Base-by-base conservation (phyloP, 2,113 vertebrate species). In the Martes martes region DNA sequence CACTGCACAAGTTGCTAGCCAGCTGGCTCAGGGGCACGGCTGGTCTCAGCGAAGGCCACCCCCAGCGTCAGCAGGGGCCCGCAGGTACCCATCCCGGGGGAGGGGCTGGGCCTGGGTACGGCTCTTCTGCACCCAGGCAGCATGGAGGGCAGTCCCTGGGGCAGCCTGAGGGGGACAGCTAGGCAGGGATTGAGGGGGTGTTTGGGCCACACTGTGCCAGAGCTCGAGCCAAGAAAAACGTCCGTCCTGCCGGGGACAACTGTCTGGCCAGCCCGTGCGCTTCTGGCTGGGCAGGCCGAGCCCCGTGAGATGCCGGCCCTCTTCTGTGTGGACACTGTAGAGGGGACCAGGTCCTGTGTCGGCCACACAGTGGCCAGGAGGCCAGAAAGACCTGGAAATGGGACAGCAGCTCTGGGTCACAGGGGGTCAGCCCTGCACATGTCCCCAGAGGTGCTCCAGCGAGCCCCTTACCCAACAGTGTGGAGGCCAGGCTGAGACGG, bases 201-300 rank as follows among this genome's bases (percentile, higher is more conserved):
- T 45, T 4, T 28, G 39, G 80, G 61, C 39, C 45, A 8, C 11
- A 1, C 2, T 1, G 8, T 1, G 16, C 28, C n/a, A 2, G 28
- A 2, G 14, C 5, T 0, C 1, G 10, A 21, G 67, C 55, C 52
- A 6, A 18, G 55, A 26, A 11, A 1, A 10, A 61, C 0, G 1
- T 8, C 15, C 1, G 0, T 1, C 33, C 50, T 2, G 24, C 36
- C 3, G 4, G 79, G 47, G 9, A 7, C 28, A 4, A 3, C 16
- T 1, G 0, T 24, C 47, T 47, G 57, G 11, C 28, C 14, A 7
- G 45, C 42, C 39, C 11, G 33, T 15, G 2, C 0, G 14, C 31
- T 39, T 5, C 15, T 3, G 67, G 24, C 16, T 1, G 1, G 14
- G 50, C 21, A 1, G 45, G 6, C 50, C 1, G 4, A 36, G 33